Evolutionary conservation across 2,888 invertebrate genomes (phyloP).

Genomic region (Stictocephala bisonia): DNA sequence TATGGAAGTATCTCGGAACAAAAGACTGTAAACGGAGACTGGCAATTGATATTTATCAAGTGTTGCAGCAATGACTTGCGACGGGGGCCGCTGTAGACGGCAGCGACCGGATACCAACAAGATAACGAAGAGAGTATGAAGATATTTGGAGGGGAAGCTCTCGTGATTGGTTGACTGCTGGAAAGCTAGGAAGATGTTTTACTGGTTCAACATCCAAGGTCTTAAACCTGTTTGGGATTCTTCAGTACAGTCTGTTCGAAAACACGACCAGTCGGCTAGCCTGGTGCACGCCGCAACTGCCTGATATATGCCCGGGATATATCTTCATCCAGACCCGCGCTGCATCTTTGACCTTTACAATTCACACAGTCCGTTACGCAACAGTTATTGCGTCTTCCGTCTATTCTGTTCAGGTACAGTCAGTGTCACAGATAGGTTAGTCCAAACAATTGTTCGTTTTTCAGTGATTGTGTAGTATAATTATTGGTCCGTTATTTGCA

Average conservation of each 20-base stretch:
- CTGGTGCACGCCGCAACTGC: not conserved
- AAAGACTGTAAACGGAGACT: too few relatives aligned
- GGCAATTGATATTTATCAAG: constrained; percentile 29
- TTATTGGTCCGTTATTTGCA: too few relatives aligned
- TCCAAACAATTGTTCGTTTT: too few relatives aligned
- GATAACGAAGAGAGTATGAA: constrained; percentile 33
- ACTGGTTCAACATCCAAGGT: constrained; percentile 48
- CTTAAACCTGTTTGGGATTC: constrained; percentile 42
- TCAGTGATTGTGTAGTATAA: too few relatives aligned
- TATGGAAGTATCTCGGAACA: too few relatives aligned
- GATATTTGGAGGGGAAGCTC: constrained; percentile 33
- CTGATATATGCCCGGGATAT: constrained; percentile 1
- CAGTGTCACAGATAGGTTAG: too few relatives aligned
- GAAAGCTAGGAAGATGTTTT: constrained; percentile 43
- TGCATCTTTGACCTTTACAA: too few relatives aligned
- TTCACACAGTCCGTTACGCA: too few relatives aligned
- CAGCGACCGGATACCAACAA: constrained; percentile 26
- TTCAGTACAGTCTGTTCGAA: constrained; percentile 39
- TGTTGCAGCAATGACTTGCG: constrained; percentile 19
- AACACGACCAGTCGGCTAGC: not conserved
- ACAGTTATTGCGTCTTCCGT: too few relatives aligned
- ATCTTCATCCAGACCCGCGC: constrained; percentile 22
- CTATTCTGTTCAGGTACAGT: too few relatives aligned
- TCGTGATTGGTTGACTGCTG: constrained; percentile 34
- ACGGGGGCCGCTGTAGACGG: not conserved